These are phyloP conservation scores for Gallinago jamesoni DNA, from an alignment of 2,113 vertebrate species.

Conservation along the genomic window DNA sequence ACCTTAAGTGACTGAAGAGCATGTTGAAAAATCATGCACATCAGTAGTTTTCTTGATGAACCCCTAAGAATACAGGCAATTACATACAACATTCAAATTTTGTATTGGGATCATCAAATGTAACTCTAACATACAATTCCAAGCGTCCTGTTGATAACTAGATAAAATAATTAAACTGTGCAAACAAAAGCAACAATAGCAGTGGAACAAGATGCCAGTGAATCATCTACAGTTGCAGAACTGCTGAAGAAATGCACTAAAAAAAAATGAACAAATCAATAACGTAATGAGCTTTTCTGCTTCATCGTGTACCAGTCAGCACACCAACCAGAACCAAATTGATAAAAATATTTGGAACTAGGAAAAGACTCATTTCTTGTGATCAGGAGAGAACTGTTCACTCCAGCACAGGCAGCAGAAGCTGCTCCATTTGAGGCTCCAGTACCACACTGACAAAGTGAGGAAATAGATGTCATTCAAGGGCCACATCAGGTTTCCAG, in stretches of 20 bases:
- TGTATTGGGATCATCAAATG: neutral
- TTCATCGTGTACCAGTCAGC: neutral
- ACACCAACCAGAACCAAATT: neutral
- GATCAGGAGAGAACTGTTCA: neutral
- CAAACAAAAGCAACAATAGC: neutral
- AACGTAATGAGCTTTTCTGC: neutral
- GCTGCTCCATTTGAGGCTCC: neutral
- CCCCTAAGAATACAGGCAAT: neutral
- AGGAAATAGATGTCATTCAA: neutral
- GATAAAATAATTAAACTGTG: neutral
- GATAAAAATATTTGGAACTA: neutral
- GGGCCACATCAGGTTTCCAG: neutral
- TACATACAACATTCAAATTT: neutral
- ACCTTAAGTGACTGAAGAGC: neutral
- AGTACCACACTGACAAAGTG: neutral
- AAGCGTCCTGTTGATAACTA: neutral
- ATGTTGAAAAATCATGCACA: neutral
- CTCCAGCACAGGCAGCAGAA: neutral
- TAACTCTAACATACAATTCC: neutral
- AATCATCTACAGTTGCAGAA: neutral
- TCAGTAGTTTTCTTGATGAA: neutral
- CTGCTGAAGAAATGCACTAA: neutral
- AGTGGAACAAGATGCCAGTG: neutral
- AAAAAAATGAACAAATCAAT: neutral
- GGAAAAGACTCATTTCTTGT: neutral